phyloP scores from a whole-genome alignment of 1,140 invertebrate genomes.

The Periplaneta americana region DNA sequence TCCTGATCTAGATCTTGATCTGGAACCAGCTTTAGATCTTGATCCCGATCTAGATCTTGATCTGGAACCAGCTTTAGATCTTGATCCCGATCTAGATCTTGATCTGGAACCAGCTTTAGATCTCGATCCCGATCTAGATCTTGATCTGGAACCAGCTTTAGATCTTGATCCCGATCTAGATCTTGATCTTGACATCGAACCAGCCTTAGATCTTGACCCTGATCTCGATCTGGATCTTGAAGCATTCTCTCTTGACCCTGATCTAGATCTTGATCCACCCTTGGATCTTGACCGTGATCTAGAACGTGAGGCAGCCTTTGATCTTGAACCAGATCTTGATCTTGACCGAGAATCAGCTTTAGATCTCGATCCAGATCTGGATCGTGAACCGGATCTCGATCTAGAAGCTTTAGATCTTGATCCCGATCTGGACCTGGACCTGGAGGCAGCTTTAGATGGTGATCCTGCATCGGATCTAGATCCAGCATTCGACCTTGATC shows the following conservation, averaged over 20 bases:
- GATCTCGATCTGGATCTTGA: constrained; percentile 10
- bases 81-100: constrained; percentile 4
- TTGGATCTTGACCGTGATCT: constrained; percentile 31
- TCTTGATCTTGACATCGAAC: constrained; percentile 14
- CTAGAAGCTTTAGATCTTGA: constrained; percentile 30
- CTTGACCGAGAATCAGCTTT: constrained; percentile 26
- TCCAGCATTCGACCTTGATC: constrained; percentile 32
- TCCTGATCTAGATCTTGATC: constrained; percentile 34
- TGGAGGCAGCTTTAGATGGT: constrained; percentile 21
- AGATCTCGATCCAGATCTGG: constrained; percentile 25
- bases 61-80: constrained; percentile 6
- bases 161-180: constrained; percentile 6
- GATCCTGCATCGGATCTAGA: constrained; percentile 34
- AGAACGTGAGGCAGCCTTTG: constrained; percentile 30
- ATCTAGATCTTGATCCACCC: constrained; percentile 33
- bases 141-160: neutral
- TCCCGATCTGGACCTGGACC: constrained; percentile 22
- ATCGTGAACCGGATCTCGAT: constrained; percentile 18
- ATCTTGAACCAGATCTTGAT: constrained; percentile 32
- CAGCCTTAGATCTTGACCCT: constrained; percentile 9
- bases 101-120: constrained; percentile 12
- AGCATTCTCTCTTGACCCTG: constrained; percentile 24
- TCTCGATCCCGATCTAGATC: constrained; percentile 22
- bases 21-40: constrained; percentile 28
- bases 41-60: constrained; percentile 14